Base-by-base conservation (phyloP, 2,888 invertebrate genomes). In the Caenorhabditis parvicauda region DNA sequence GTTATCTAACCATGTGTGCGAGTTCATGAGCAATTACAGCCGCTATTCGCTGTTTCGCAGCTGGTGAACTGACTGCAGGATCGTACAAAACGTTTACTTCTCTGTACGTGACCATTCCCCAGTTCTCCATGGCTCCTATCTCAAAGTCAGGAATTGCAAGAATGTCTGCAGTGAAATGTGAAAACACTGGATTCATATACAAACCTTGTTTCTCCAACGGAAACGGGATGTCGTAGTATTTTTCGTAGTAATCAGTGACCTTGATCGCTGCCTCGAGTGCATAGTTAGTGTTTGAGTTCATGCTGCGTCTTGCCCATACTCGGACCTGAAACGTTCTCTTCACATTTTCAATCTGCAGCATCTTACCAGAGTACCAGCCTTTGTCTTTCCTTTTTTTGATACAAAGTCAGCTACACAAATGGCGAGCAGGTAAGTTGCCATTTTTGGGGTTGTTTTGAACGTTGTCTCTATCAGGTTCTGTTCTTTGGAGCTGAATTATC, bases 51-150 rank as follows among this genome's bases (percentile, higher is more conserved):
- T 90, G 88, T 81, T 89, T 88, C 77, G 90, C 89, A 1, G 83
- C 82, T 0, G 89, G 86, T 0, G 91, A 90, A 39, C 90, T 89
- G 3, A 87, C 87, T 0, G 82, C 81, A 17, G 86, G 83, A 70
- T 91, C 89, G 70, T 88, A 90, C 0, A 95, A 85, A 59, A 95
- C 86, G 39, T 78, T 77, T 2, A 78, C 80, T 83, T 94, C 92
- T 59, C 92, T 86, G 82, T 88, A 95, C 0, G 93, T 93, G 5
- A 96, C 89, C 39, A 96, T 84, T 1, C 89, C 89, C 95, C 95
- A 91, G 84, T 94, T 89, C 82, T 95, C 95, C 87, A 94, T 95
- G 0, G 94, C 94, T 0, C 94, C 94, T 2, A 87, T 87, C 1
- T 87, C 52, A 87, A 92, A 92, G 82, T 92, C 91, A 0, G 92